Base-by-base conservation (phyloP, 2,113 vertebrate species). In the Kryptolebias marmoratus region DNA sequence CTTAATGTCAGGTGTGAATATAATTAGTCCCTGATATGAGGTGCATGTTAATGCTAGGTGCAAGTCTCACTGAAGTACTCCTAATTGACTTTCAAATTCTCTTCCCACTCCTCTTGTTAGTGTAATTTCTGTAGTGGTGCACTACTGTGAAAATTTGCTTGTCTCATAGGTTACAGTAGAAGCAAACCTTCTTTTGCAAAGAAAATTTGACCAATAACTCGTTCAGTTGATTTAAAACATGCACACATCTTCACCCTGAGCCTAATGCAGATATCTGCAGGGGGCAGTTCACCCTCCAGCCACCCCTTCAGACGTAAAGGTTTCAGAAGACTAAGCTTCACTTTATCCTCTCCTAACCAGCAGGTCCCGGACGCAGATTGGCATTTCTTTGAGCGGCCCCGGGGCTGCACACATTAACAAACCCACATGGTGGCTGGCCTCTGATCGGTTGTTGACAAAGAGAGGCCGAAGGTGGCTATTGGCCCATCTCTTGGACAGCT, bases 341-440 rank as follows among this genome's bases (percentile, higher is more conserved):
- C 79, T 82, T 82, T 76, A 58, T 66, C 47, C 50, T 63, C 63
- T 78, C 30, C 12, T 58, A 55, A 52, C 58, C 60, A 42, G 74
- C 75, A 73, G 52, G 83, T 62, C 73, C 36, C 45, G 58, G 44
- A 27, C 9, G 12, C 64, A 64, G 80, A 86, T 62, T 85, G 84
- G 81, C 82, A 81, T 68, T 66, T 87, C 81, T 77, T 73, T 65
- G 63, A 70, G 62, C 47, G 54, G 64, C 82, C 85, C 47, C 57
- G 13, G 81, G 81, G 64, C 80, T 75, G 60, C 31, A 4, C 13
- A 30, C 83, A 90, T 88, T 87, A 88, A 82, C 85, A 90, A 87
- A 83, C 48, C 77, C 83, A 75, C 78, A 73, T 48, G 30, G 73
- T 72, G 52, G 54, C 68, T 84, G 84, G 74, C 75, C 66, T 72